Conservation (phyloP, 1,140 invertebrate species). For the Caerostris darwini region DNA sequence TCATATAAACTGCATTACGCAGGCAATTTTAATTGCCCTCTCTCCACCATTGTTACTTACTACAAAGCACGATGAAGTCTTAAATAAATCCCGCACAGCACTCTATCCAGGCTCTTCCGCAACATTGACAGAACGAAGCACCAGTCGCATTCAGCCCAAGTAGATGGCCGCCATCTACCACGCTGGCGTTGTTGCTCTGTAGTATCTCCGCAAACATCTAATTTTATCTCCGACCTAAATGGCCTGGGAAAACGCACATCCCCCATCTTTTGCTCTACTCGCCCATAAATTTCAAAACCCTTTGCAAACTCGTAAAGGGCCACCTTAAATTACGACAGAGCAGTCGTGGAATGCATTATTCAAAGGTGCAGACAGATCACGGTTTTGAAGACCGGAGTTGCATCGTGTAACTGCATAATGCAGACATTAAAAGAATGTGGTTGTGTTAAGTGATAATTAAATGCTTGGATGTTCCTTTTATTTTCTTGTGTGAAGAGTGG, state of each 20-base stretch:
- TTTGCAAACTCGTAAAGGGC: slow-evolving; percentile 24
- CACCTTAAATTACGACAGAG: slow-evolving; percentile 30
- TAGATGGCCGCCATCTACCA: no score
- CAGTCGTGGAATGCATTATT: neutral
- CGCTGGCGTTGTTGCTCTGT: no score
- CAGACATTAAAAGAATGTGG: slow-evolving; percentile 7
- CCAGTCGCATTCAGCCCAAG: no score
- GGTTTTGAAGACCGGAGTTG: neutral
- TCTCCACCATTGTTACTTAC: no score
- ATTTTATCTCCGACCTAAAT: slow-evolving; percentile 2
- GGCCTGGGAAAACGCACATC: neutral
- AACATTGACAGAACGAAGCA: neutral
- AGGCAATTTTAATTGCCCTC: no score
- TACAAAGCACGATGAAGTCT: neutral
- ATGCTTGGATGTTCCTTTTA: neutral
- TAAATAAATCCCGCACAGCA: neutral
- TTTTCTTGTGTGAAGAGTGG: no score
- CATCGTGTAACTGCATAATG: neutral
- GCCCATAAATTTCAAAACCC: slow-evolving; percentile 6
- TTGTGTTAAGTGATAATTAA: neutral
- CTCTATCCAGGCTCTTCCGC: neutral
- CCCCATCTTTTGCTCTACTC: neutral
- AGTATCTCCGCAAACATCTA: no score
- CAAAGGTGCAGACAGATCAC: neutral
- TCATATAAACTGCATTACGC: no score